phyloP scores from a whole-genome alignment of 1,140 invertebrate genomes.

The Nautilus pompilius region DNA sequence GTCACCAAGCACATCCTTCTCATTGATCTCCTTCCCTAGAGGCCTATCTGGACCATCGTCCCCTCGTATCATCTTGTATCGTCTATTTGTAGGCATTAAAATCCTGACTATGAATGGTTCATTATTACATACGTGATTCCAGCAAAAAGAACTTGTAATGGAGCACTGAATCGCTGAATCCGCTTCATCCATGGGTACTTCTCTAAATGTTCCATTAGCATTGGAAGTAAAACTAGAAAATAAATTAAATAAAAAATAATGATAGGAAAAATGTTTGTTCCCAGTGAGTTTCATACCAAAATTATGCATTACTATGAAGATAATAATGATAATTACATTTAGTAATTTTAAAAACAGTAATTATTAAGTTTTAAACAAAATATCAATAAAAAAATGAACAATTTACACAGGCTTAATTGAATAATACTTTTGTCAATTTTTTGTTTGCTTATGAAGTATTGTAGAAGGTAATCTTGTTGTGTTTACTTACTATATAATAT shows the following conservation, averaged over 20 bases:
- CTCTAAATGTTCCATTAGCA: constrained; percentile 55
- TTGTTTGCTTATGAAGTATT: no score
- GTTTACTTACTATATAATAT: no score
- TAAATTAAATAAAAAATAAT: constrained; percentile 12
- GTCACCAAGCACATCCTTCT: no score
- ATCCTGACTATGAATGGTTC: no score
- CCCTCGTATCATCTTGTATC: no score
- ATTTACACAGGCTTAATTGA: not conserved
- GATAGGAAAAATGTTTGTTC: not conserved
- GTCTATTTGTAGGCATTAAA: no score
- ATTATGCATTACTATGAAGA: not conserved
- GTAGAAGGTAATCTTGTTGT: no score
- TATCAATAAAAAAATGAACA: not conserved
- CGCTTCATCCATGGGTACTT: constrained; percentile 66
- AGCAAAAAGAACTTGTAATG: constrained; percentile 54
- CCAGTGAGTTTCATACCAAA: not conserved
- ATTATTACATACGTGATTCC: constrained; percentile 54
- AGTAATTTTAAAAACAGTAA: not conserved
- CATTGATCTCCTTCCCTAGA: no score
- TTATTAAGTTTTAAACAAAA: not conserved
- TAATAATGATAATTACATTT: not conserved
- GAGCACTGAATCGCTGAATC: constrained; percentile 44
- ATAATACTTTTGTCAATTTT: no score
- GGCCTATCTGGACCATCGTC: no score
- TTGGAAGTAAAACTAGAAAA: constrained; percentile 48